phyloP scores from a whole-genome alignment of 2,113 vertebrate genomes.

The Archilochus colubris region DNA sequence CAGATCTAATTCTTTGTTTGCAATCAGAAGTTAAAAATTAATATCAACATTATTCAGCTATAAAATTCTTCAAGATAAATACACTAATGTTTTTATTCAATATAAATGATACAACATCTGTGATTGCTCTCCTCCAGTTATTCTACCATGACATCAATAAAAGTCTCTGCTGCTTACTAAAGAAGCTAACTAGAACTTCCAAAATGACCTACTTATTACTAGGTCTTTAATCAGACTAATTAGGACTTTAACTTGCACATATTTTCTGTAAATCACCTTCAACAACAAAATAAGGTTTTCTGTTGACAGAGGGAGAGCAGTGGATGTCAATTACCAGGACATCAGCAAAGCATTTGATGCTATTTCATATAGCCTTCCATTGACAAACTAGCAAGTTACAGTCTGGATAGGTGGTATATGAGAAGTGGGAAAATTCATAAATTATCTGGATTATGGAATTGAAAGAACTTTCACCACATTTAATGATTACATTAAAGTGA shows the following conservation, averaged over 20 bases:
- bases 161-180: background rate
- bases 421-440: background rate
- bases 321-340: background rate
- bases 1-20: background rate
- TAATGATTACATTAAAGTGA: background rate
- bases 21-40: background rate
- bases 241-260: background rate
- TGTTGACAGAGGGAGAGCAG: background rate
- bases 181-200: background rate
- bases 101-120: background rate
- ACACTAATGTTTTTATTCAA: background rate
- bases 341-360: background rate
- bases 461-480: background rate
- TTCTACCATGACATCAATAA: background rate
- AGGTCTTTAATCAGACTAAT: background rate
- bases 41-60: background rate
- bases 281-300: background rate
- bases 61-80: background rate
- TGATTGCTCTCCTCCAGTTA: background rate
- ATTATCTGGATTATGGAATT: background rate
- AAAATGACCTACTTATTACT: background rate
- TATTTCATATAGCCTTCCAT: background rate
- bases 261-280: background rate
- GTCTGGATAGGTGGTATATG: fast-evolving
- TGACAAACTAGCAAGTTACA: background rate